Conservation (phyloP, 2,888 invertebrate genomes). For the Ichneumon xanthorius region DNA sequence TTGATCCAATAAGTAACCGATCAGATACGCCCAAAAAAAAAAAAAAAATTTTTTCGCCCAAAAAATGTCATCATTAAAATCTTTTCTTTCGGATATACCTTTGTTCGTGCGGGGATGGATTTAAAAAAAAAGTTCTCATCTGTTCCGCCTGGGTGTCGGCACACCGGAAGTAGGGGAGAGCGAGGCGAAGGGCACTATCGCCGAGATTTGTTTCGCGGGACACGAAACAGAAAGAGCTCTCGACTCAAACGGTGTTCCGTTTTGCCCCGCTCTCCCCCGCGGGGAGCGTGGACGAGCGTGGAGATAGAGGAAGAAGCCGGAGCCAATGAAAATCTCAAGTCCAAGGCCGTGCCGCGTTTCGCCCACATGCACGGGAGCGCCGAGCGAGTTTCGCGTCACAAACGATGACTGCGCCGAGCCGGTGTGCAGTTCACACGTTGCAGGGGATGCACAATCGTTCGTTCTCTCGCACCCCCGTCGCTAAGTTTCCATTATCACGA, state of each 20-base stretch:
- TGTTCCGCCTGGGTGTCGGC: not conserved
- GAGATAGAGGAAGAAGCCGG: not conserved
- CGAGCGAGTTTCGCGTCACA: slow-evolving; percentile 38
- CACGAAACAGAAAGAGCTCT: not conserved
- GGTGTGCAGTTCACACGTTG: not conserved
- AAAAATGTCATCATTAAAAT: too few relatives aligned
- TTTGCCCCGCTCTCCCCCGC: not conserved
- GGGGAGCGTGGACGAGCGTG: not conserved
- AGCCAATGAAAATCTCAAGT: slow-evolving; percentile 57
- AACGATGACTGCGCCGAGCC: slow-evolving; percentile 10
- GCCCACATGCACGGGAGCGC: slow-evolving; percentile 43
- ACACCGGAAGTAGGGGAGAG: not conserved
- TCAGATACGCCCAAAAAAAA: too few relatives aligned
- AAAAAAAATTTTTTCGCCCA: too few relatives aligned
- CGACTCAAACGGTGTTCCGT: not conserved
- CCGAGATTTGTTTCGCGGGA: too few relatives aligned
- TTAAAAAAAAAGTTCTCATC: too few relatives aligned
- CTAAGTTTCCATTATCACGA: slow-evolving; percentile 54
- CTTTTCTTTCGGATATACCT: too few relatives aligned
- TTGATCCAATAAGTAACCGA: too few relatives aligned
- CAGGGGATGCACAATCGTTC: slow-evolving; percentile 12
- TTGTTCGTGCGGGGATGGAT: too few relatives aligned
- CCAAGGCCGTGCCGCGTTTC: slow-evolving; percentile 57
- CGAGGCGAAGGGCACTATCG: not conserved
- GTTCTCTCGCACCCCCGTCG: not conserved